These are phyloP conservation scores for Serinus canaria DNA, from an alignment of 2,113 vertebrate genomes.

Conservation along the genomic window DNA sequence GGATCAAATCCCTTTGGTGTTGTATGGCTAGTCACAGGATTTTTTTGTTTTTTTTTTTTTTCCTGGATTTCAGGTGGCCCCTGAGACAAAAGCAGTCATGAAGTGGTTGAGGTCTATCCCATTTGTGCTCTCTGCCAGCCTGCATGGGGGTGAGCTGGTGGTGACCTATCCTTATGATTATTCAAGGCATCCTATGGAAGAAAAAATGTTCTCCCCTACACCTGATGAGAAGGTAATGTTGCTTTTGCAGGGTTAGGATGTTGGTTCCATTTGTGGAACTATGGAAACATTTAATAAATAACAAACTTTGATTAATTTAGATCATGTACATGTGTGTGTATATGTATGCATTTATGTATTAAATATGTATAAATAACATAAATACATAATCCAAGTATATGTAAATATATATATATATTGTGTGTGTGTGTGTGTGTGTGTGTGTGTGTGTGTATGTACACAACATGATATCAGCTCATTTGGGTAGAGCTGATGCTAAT, in stretches of 20 bases:
- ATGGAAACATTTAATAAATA: background rate
- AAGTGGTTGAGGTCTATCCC: slow-evolving; percentile 90
- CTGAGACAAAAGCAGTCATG: slow-evolving; percentile 95
- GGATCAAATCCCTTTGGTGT: background rate
- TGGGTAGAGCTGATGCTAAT: background rate
- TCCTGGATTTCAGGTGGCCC: slow-evolving; percentile 82
- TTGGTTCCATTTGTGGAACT: background rate
- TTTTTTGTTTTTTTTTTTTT: too few relatives aligned
- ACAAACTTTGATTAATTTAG: background rate
- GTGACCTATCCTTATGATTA: slow-evolving; percentile 95
- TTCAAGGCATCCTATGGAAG: slow-evolving; percentile 86
- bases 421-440: background rate
- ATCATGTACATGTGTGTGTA: background rate
- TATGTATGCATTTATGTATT: background rate
- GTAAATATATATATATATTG: too few relatives aligned
- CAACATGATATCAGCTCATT: background rate
- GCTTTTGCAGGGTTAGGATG: background rate
- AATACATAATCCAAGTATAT: background rate
- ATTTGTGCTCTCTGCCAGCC: slow-evolving; percentile 91
- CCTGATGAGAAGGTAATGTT: slow-evolving; percentile 89
- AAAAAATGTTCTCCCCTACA: slow-evolving; percentile 91
- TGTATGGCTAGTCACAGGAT: background rate
- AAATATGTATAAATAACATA: background rate
- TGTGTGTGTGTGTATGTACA: background rate
- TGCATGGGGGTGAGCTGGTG: slow-evolving; percentile 94